phyloP scores from a whole-genome alignment of 1,140 invertebrate genomes.

The Scaptodrosophila lebanonensis region DNA sequence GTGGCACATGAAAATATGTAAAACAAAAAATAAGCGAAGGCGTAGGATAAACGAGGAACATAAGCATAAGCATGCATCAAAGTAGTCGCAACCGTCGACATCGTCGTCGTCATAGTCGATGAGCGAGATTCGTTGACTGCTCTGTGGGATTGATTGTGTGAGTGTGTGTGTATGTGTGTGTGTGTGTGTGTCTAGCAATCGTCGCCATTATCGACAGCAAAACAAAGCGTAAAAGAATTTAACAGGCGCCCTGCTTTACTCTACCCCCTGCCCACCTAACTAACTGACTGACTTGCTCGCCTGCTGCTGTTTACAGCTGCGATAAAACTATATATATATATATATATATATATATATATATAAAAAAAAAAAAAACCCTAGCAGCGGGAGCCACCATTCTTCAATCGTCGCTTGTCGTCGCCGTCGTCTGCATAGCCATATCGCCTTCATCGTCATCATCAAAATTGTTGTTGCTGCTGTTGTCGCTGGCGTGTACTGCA shows the following conservation, averaged over 20 bases:
- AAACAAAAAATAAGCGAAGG: conserved; percentile 10
- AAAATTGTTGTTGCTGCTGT: not conserved
- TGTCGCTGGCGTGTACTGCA: conserved; percentile 9
- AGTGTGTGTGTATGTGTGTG: not conserved
- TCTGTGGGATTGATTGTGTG: not conserved
- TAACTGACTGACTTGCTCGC: not conserved
- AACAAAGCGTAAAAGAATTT: conserved; percentile 69
- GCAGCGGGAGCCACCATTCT: conserved; percentile 31
- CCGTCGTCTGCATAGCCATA: conserved; percentile 3
- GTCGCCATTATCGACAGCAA: conserved; percentile 67
- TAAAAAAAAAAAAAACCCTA: not conserved
- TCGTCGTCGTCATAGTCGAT: conserved; percentile 7
- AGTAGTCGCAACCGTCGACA: conserved; percentile 43
- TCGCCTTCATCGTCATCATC: conserved; percentile 3
- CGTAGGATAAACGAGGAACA: conserved; percentile 55
- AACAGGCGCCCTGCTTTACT: conserved; percentile 55
- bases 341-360: too few relatives aligned
- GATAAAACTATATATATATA: not conserved
- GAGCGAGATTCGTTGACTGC: not conserved
- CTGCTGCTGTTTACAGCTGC: conserved; percentile 29
- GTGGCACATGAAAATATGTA: not conserved
- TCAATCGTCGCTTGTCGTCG: conserved; percentile 17
- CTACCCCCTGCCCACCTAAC: too few relatives aligned
- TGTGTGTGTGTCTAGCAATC: conserved; percentile 25
- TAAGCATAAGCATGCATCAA: conserved; percentile 41